Evolutionary conservation across 2,888 invertebrate species (phyloP).

Genomic region (Hoplodrina ambigua): DNA sequence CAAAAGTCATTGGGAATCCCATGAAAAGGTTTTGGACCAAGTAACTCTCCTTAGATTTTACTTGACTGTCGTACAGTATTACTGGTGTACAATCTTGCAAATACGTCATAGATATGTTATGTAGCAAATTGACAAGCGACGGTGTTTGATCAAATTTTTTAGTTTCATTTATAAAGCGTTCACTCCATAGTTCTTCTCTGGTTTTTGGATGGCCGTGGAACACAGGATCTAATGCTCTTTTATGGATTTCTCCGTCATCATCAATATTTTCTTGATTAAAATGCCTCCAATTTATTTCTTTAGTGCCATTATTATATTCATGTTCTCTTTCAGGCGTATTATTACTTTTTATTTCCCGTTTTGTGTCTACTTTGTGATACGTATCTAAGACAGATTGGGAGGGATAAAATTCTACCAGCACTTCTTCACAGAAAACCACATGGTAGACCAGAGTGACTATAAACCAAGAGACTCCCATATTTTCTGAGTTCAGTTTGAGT

Average conservation of each 20-base stretch:
- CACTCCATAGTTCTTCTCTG: slow-evolving; percentile 89
- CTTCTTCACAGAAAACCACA: slow-evolving; percentile 65
- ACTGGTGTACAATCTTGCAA: slow-evolving; percentile 92
- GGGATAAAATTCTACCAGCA: slow-evolving; percentile 76
- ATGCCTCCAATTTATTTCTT: slow-evolving; percentile 24
- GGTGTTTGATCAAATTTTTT: slow-evolving; percentile 86
- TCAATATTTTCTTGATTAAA: slow-evolving; percentile 39
- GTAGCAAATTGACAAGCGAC: slow-evolving; percentile 91
- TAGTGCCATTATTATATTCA: slow-evolving; percentile 10
- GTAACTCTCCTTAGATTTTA: slow-evolving; percentile 89
- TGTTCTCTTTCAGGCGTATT: background rate
- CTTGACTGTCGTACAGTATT: slow-evolving; percentile 92
- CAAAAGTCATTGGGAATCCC: slow-evolving; percentile 89
- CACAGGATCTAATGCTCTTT: slow-evolving; percentile 86
- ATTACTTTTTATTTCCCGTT: slow-evolving; percentile 50
- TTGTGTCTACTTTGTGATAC: slow-evolving; percentile 30
- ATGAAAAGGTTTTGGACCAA: slow-evolving; percentile 91
- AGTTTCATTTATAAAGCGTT: slow-evolving; percentile 84
- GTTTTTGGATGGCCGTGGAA: slow-evolving; percentile 91
- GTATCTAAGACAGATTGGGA: slow-evolving; percentile 68
- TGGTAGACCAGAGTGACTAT: slow-evolving; percentile 20
- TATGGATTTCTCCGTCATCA: slow-evolving; percentile 38
- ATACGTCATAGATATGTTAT: slow-evolving; percentile 91
- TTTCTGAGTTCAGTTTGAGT: slow-evolving; percentile 29
- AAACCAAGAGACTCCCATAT: slow-evolving; percentile 51